Conservation (phyloP, 2,888 invertebrate species). For the Ametastegia equiseti region DNA sequence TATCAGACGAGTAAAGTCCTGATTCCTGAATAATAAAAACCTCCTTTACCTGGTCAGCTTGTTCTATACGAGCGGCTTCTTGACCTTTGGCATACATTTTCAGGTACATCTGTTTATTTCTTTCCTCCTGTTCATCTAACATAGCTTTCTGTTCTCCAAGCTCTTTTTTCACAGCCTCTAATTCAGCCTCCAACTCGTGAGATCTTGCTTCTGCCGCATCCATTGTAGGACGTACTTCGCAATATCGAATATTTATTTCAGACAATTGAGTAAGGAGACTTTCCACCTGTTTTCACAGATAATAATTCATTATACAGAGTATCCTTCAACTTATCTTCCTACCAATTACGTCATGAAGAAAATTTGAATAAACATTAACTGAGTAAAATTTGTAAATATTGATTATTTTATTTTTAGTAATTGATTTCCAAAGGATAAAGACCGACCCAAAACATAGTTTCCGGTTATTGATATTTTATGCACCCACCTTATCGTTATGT, state of each 20-base stretch:
- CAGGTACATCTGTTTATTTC: slow-evolving; percentile 87
- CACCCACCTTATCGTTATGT: slow-evolving; percentile 83
- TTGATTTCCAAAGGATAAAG: too few relatives aligned
- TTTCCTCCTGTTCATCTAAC: slow-evolving; percentile 84
- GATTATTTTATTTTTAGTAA: too few relatives aligned
- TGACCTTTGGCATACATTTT: slow-evolving; percentile 91
- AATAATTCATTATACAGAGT: neutral
- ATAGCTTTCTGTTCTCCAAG: slow-evolving; percentile 82
- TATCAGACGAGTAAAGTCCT: neutral
- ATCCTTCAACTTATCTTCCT: neutral
- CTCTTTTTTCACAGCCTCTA: slow-evolving; percentile 84
- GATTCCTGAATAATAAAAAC: neutral
- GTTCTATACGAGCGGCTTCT: slow-evolving; percentile 86
- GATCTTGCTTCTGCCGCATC: slow-evolving; percentile 84
- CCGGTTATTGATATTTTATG: neutral
- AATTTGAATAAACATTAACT: too few relatives aligned
- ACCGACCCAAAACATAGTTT: too few relatives aligned
- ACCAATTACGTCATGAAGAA: too few relatives aligned
- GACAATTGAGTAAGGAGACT: slow-evolving; percentile 84
- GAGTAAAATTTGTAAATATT: too few relatives aligned
- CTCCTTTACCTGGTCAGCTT: slow-evolving; percentile 81
- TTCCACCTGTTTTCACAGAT: slow-evolving; percentile 78
- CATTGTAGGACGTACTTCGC: slow-evolving; percentile 86
- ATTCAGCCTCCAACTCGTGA: slow-evolving; percentile 84
- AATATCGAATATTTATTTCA: slow-evolving; percentile 87